These are phyloP conservation scores for Troglohyphantes excavatus DNA, from an alignment of 2,888 invertebrate genomes.

Conservation along the genomic window DNA sequence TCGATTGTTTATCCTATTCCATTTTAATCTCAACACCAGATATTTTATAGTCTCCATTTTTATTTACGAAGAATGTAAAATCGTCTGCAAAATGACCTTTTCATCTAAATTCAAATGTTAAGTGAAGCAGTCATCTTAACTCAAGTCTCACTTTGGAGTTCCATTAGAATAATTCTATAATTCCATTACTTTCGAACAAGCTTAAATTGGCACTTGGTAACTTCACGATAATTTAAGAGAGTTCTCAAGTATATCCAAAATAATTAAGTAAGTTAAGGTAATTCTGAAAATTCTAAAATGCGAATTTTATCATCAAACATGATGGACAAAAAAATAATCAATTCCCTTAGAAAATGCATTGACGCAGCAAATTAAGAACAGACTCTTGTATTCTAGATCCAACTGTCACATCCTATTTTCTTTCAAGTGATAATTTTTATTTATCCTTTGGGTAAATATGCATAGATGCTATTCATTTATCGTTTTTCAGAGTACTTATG, in stretches of 20 bases:
- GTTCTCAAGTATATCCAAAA: background rate
- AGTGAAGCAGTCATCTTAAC: background rate
- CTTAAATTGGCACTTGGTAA: background rate
- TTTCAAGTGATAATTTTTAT: background rate
- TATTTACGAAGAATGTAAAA: no score
- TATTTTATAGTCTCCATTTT: no score
- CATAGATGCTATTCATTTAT: background rate
- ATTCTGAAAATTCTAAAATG: background rate
- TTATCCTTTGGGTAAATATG: slow-evolving; percentile 3
- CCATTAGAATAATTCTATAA: background rate
- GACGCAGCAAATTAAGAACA: background rate
- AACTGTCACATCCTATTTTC: slow-evolving; percentile 25
- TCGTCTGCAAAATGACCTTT: no score
- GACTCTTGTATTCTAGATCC: background rate
- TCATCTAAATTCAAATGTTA: background rate
- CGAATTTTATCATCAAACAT: slow-evolving; percentile 11
- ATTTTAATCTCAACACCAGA: no score
- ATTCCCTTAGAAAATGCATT: background rate
- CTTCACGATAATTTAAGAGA: background rate
- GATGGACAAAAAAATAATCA: background rate
- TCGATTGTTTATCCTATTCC: no score
- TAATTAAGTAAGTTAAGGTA: slow-evolving; percentile 6
- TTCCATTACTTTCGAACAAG: background rate
- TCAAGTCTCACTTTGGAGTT: background rate
- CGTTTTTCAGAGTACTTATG: background rate